Evolutionary conservation across 1,140 invertebrate genomes (phyloP), one percentile per base, ranked within the genome.

Genomic region (Bombus waltoni): DNA sequence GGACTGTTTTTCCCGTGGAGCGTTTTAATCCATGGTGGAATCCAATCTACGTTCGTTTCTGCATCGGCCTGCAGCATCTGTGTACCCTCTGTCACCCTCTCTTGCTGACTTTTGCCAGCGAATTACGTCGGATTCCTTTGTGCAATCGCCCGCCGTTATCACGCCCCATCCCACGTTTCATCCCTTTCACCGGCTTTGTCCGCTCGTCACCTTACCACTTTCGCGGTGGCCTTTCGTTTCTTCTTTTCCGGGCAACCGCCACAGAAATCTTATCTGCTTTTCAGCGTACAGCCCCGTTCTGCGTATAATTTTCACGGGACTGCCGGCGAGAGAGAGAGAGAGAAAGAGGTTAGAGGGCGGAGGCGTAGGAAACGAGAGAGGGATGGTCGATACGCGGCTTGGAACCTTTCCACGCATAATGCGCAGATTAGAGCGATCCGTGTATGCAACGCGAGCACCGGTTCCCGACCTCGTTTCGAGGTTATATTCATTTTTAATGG

Each of bases 121-220:
- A 86, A 88, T 90, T 90, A 90, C 83, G 40, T 53, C 62, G 83
- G 85, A 89, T 93, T 84, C 84, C 79, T 92, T 93, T 92, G 90
- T 90, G 89, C 85, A 91, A 91, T 90, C 86, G 83, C 78, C 47
- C 62, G 75, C 66, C 79, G 62, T 53, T 87, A 77, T 87, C 82
- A 78, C 77, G 38, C 44, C 66, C 47, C 28, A 40, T 38, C 71
- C 47, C 47, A 53, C 18, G 5, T 77, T 82, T 66, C 65, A 47
- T 59, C 76, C 62, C 82, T 22, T 71, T 32, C 42, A 25, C 38
- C 4, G 22, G 22, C 86, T 84, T 79, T 81, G 72, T 74, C 73
- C 53, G 32, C 35, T 66, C 40, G 68, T 76, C 80, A 70, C 68
- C 77, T 86, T 76, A 35, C 79, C 57, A 18, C 47, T 57, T 68